phyloP scores from a whole-genome alignment of 2,113 vertebrate genomes.

The Lamprotornis superbus region DNA sequence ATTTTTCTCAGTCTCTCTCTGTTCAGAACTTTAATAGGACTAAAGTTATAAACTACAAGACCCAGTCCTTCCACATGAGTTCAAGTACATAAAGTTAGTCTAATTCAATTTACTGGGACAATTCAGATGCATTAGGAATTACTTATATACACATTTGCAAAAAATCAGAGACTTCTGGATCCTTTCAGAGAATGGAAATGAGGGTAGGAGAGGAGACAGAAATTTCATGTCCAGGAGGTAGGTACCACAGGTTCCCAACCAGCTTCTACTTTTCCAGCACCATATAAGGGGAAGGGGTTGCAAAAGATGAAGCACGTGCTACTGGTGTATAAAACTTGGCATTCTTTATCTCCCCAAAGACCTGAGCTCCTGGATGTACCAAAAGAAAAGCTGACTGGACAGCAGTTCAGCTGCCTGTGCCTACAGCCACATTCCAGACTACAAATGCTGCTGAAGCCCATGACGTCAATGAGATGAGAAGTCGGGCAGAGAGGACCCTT shows the following conservation, averaged over 20 bases:
- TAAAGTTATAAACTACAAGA: background rate
- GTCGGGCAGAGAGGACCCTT: background rate
- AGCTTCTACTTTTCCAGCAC: background rate
- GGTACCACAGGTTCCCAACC: background rate
- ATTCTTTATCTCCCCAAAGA: background rate
- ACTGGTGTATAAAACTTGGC: background rate
- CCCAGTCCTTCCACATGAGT: background rate
- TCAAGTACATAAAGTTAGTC: background rate
- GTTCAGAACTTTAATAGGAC: background rate
- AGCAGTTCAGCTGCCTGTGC: background rate
- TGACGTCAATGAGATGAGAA: background rate
- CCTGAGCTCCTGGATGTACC: background rate
- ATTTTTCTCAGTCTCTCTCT: background rate
- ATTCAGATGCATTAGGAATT: background rate
- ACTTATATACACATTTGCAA: background rate
- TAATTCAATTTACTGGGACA: background rate
- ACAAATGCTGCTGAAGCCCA: background rate
- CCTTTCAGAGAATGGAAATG: background rate
- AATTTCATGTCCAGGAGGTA: background rate
- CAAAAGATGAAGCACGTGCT: background rate
- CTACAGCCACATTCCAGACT: background rate
- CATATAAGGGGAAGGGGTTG: background rate
- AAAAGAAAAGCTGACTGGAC: background rate
- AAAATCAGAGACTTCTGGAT: background rate
- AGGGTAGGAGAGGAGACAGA: background rate